phyloP scores from a whole-genome alignment of 2,888 invertebrate genomes.

The Megamerina dolium region DNA sequence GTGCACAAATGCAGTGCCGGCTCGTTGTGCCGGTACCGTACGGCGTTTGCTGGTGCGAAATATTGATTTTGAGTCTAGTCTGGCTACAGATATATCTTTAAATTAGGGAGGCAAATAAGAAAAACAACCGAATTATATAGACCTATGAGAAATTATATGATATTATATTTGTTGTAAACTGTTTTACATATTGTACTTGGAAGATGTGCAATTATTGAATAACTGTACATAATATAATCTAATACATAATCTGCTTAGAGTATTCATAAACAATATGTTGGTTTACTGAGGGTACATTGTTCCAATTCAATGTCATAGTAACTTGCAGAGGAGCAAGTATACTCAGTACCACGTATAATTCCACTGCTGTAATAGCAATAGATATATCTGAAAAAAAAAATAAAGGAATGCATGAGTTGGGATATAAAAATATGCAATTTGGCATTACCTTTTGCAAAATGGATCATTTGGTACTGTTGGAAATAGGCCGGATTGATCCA shows the following conservation, averaged over 20 bases:
- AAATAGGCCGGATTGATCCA: slow-evolving; percentile 30
- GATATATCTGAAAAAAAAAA: slow-evolving; percentile 32
- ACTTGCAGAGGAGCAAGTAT: slow-evolving; percentile 24
- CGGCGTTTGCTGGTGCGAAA: slow-evolving; percentile 14
- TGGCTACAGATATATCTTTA: neutral
- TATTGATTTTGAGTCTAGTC: neutral
- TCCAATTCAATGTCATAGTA: slow-evolving; percentile 28
- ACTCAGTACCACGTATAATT: slow-evolving; percentile 26
- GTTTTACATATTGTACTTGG: too few relatives aligned
- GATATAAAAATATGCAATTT: too few relatives aligned
- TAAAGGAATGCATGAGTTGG: neutral
- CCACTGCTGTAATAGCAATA: slow-evolving; percentile 28
- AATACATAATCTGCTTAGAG: too few relatives aligned
- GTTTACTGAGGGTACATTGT: slow-evolving; percentile 28
- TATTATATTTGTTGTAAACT: too few relatives aligned
- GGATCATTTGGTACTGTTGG: slow-evolving; percentile 32
- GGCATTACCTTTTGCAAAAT: slow-evolving; percentile 31
- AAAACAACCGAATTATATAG: too few relatives aligned
- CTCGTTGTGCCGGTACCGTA: slow-evolving; percentile 22
- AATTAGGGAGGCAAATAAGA: neutral
- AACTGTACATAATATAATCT: too few relatives aligned
- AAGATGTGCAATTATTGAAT: too few relatives aligned
- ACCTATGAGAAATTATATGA: too few relatives aligned
- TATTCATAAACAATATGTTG: slow-evolving; percentile 26
- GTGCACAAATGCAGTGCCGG: slow-evolving; percentile 25